Evolutionary conservation across 2,113 vertebrate species (phyloP).

Genomic region (Seriola dumerili): DNA sequence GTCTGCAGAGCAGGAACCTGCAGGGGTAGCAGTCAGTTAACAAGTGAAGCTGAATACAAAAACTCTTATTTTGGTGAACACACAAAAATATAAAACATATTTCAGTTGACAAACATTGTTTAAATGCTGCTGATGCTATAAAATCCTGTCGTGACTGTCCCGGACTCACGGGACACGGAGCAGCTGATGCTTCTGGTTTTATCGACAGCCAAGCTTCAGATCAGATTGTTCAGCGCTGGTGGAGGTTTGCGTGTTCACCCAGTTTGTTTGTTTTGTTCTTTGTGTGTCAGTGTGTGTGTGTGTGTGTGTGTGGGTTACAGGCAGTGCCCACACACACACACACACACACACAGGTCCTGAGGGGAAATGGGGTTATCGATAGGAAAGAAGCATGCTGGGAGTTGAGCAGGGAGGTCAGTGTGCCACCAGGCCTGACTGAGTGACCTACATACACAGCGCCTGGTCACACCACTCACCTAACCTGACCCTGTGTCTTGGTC

Average conservation of each 20-base stretch:
- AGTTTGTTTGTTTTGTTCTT: conserved; percentile 4
- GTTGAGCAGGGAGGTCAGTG: conserved; percentile 50
- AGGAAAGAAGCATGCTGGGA: conserved; percentile 60
- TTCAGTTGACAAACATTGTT: too few species aligned
- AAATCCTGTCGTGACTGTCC: too few species aligned
- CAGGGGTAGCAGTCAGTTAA: too few species aligned
- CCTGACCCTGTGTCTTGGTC: too few species aligned
- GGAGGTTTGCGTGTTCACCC: conserved; percentile 8
- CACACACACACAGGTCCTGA: neutral
- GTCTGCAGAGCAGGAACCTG: too few species aligned
- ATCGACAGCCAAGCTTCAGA: neutral
- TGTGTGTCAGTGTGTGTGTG: conserved; percentile 6
- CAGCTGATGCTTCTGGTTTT: too few species aligned
- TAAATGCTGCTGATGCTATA: too few species aligned
- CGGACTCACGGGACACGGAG: too few species aligned
- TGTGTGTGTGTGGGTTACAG: conserved; percentile 2
- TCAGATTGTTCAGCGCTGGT: neutral
- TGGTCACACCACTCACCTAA: conserved; percentile 27
- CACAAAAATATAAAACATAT: too few species aligned
- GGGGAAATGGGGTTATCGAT: conserved; percentile 41
- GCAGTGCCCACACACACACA: neutral
- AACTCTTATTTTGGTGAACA: too few species aligned
- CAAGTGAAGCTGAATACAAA: too few species aligned
- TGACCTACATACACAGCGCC: conserved; percentile 41
- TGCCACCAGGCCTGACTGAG: conserved; percentile 49